Percentiles rank a stretch among this genome's conserved stretches.
phyloP scores from a whole-genome alignment of 2,113 vertebrate genomes.

The Poicephalus meyeri region DNA sequence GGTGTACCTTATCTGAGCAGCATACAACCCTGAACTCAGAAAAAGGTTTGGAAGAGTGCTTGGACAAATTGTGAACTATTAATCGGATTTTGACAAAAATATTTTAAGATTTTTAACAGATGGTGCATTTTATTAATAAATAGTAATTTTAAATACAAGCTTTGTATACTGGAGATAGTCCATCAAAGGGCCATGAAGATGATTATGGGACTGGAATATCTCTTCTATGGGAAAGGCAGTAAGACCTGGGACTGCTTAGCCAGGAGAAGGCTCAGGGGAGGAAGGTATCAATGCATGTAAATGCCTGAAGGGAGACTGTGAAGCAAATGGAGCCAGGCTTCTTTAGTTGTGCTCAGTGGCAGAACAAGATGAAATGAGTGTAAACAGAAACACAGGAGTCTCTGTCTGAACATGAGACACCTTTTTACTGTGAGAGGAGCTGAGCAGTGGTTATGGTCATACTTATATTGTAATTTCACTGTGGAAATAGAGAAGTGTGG shows the following conservation, averaged over 20 bases:
- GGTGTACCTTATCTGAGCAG: background rate
- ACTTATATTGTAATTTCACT: background rate
- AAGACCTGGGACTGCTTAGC: background rate
- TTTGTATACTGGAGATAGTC: background rate
- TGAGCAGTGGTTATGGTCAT: background rate
- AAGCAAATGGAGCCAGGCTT: background rate
- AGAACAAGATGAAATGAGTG: background rate
- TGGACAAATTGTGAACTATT: background rate
- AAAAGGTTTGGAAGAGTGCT: background rate
- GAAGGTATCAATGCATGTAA: background rate
- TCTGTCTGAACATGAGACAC: background rate
- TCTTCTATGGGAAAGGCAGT: background rate
- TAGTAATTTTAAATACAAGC: background rate
- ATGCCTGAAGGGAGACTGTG: background rate
- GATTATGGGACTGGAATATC: background rate
- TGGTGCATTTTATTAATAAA: background rate
- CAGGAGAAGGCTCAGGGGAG: background rate
- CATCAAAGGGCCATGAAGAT: background rate
- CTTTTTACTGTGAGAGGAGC: background rate
- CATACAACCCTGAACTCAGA: background rate
- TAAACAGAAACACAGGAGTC: background rate
- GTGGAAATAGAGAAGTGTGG: background rate
- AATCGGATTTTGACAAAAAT: background rate
- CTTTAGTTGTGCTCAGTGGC: background rate
- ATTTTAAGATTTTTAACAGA: background rate